phyloP scores from a whole-genome alignment of 2,888 invertebrate species.

The Cheilosia impressa region DNA sequence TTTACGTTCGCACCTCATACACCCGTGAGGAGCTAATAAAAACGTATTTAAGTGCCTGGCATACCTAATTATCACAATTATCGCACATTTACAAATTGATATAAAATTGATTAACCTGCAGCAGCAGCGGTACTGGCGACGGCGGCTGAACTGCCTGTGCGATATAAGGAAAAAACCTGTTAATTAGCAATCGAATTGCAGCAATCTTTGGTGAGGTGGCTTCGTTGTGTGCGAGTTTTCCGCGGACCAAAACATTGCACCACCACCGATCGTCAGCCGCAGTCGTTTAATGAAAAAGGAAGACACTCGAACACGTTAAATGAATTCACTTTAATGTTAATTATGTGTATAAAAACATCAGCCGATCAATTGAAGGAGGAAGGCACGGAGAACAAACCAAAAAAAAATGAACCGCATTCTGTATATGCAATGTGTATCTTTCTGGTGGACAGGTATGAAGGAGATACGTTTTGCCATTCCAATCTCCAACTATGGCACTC shows the following conservation, averaged over 20 bases:
- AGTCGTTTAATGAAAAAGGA: conserved; percentile 37
- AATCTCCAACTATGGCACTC: conserved; percentile 44
- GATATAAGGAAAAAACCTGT: conserved; percentile 62
- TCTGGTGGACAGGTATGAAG: conserved; percentile 41
- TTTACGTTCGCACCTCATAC: conserved; percentile 51
- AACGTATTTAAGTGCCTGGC: conserved; percentile 74
- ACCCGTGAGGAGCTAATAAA: conserved; percentile 62
- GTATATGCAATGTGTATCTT: conserved; percentile 23
- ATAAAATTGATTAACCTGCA: conserved; percentile 82
- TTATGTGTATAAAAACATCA: conserved; percentile 63
- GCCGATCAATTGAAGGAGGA: conserved; percentile 49
- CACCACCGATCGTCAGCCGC: conserved; percentile 12
- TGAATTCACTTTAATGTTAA: conserved; percentile 74
- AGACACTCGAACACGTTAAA: conserved; percentile 55
- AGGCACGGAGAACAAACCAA: not conserved
- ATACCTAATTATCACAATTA: conserved; percentile 83
- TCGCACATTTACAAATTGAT: conserved; percentile 84
- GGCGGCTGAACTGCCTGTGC: conserved; percentile 25
- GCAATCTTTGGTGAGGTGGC: conserved; percentile 38
- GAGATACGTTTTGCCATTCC: conserved; percentile 38
- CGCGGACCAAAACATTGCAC: conserved; percentile 34
- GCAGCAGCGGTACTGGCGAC: not conserved
- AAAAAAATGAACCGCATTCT: conserved; percentile 21
- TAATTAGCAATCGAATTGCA: conserved; percentile 73
- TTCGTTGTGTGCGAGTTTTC: not conserved